Base-by-base conservation (phyloP, 1,140 invertebrate species). In the Hypsibius dujardini region DNA sequence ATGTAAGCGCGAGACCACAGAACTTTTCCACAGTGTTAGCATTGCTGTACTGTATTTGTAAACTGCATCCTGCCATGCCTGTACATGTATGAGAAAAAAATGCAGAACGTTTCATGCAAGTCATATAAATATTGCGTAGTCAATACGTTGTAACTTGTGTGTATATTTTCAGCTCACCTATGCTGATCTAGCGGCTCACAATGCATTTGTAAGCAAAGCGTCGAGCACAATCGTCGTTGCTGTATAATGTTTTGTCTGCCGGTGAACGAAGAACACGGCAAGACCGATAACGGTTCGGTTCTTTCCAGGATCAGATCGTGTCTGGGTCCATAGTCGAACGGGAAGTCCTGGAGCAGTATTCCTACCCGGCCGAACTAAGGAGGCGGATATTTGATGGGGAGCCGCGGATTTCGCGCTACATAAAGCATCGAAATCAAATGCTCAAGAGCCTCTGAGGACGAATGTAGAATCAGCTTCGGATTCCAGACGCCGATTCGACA, bases 291-390 rank as follows among this genome's bases (percentile, higher is more conserved):
- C 45, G 3, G 12, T 12, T 67, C 12, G 28, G 28, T 28, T 45
- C 42, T 12, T 67, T 67, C 3, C 7, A 67, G 62, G 62, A 67
- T 42, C 62, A 67, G 62, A 67, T 67, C 12, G 62, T 67, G 42
- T 12, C 62, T 15, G 62, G 12, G 3, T 12, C 12, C 45, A 15
- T 67, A 7, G 42, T 42, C 3, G 12, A 12, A 7, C 45, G 62
- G 62, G 62, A 67, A 12, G 3, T 15, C 3, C 45, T 67, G 12
- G 12, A 67, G 42, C 62, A 67, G 62, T 67, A 15, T 67, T 42
- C 12, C 3, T 67, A 67, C 62, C 62, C 62, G 45, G 12, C 62
- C 3, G 12, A 67, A 45, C 42, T 67, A 67, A 12, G 42, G 42
- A 67, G 42, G 42, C 62, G 62, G 42, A 67, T 67, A 12, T 42